Evolutionary conservation across 2,888 invertebrate genomes (phyloP), one percentile per base, ranked within the genome.

Genomic region (Acanthococcus lagerstroemiae): DNA sequence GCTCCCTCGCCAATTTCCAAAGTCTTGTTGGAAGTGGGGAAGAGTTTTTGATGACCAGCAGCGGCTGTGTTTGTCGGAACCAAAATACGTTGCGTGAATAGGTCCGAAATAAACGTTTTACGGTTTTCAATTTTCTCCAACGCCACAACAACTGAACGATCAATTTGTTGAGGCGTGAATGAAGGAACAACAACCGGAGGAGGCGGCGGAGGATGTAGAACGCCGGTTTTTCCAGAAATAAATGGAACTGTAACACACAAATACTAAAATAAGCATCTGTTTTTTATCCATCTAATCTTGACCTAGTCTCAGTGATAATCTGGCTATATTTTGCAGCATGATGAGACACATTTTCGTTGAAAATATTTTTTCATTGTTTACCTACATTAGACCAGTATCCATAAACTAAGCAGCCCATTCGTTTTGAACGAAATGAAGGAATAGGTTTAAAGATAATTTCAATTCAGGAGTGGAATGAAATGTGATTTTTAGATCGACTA

Each of bases 21-120:
- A 0, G 76, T 76, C 52, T 72, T 70, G 66, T 76, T 75, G 24
- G 74, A 72, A 12, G 76, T 75, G 37, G 73, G 74, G 69, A 77
- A 76, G 68, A 77, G 75, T 66, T 75, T 74, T 69, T 75, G 75
- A 68, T 77, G 77, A 65, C 73, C 72, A 37, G 73, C 74, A 6
- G 76, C 75, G 1, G 77, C 74, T 22, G 75, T 73, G 15, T 74
- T 74, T n/a, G 72, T 72, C 65, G 71, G 71, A 17, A 75, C 72
- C 19, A 73, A 69, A 45, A 74, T 71, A n/a, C 72, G 61, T 63
- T 72, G 71, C 27, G 70, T 68, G 65, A 74, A 72, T 52, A 74
- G 69, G 48, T 70, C 68, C 24, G 71, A 70, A 5, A 71, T 70
- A 37, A 74, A 70, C 30, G 71, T 66, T n/a, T 73, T 66, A 24